These are phyloP conservation scores for Pollenia amentaria DNA, from an alignment of 2,888 invertebrate genomes.

Conservation along the genomic window DNA sequence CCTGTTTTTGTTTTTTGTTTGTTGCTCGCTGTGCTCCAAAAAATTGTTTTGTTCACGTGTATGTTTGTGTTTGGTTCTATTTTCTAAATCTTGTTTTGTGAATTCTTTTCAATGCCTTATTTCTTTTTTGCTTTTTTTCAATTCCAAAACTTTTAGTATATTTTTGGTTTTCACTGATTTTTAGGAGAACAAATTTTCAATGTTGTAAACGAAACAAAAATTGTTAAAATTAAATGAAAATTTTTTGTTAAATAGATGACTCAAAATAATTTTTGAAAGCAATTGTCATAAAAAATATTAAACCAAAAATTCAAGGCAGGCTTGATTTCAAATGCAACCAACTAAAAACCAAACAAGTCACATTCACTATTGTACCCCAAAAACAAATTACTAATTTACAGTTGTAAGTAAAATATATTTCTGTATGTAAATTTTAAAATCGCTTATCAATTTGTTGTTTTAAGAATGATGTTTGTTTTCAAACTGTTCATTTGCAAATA, in stretches of 20 bases:
- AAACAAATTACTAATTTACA: neutral
- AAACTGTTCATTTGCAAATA: conserved; percentile 44
- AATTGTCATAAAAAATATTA: conserved; percentile 66
- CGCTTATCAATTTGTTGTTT: neutral
- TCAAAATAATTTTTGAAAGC: conserved; percentile 63
- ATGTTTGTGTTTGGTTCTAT: conserved; percentile 53
- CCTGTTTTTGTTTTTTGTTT: conserved; percentile 52
- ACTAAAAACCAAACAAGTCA: too few relatives aligned
- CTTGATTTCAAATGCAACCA: conserved; percentile 64
- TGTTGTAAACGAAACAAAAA: conserved; percentile 69
- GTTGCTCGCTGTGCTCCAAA: neutral
- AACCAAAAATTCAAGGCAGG: conserved; percentile 69
- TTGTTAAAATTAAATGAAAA: conserved; percentile 73
- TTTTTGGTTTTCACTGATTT: conserved; percentile 70
- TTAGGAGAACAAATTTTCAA: conserved; percentile 72
- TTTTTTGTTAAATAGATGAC: conserved; percentile 65
- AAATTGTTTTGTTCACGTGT: conserved; percentile 50
- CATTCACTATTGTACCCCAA: too few relatives aligned
- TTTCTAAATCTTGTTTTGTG: conserved; percentile 34
- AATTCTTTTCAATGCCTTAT: conserved; percentile 47
- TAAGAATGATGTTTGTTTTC: conserved; percentile 50
- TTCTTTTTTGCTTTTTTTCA: conserved; percentile 56
- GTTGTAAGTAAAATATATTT: neutral
- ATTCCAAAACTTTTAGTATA: conserved; percentile 71
- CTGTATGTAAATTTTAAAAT: neutral